Evolutionary conservation across 2,888 invertebrate species (phyloP).

Genomic region (Epistrophe eligans): DNA sequence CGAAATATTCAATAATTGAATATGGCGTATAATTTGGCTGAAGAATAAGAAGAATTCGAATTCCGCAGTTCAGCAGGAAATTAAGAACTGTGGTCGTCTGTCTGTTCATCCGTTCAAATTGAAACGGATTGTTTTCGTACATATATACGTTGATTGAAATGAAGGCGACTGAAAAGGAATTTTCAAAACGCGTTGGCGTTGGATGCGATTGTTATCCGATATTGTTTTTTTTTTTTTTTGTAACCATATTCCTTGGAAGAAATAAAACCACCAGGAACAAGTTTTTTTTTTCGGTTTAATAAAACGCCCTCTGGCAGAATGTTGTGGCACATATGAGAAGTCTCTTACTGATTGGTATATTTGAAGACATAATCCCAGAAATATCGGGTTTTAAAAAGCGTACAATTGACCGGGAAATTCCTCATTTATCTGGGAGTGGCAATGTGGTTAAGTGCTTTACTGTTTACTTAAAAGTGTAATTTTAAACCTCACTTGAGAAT

Average conservation of each 20-base stretch:
- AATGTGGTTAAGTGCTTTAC: neutral
- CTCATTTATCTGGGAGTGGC: neutral
- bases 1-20: constrained; percentile 68
- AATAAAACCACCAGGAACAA: neutral
- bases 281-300: neutral
- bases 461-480: too few relatives aligned
- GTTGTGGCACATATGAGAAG: neutral
- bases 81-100: constrained; percentile 58
- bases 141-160: constrained; percentile 11
- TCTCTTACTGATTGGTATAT: neutral
- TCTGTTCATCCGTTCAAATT: constrained; percentile 14
- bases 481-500: too few relatives aligned
- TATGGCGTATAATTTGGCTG: constrained; percentile 65
- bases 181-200: constrained; percentile 34
- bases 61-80: constrained; percentile 54
- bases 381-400: neutral
- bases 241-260: neutral
- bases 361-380: neutral
- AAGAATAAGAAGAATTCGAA: constrained; percentile 53
- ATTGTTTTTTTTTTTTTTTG: neutral
- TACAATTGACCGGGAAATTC: neutral
- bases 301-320: neutral
- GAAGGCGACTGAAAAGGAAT: constrained; percentile 29
- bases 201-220: constrained; percentile 15
- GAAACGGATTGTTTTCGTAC: constrained; percentile 18